phyloP scores from a whole-genome alignment of 2,113 vertebrate species.

The Sinocyclocheilus anshuiensis region DNA sequence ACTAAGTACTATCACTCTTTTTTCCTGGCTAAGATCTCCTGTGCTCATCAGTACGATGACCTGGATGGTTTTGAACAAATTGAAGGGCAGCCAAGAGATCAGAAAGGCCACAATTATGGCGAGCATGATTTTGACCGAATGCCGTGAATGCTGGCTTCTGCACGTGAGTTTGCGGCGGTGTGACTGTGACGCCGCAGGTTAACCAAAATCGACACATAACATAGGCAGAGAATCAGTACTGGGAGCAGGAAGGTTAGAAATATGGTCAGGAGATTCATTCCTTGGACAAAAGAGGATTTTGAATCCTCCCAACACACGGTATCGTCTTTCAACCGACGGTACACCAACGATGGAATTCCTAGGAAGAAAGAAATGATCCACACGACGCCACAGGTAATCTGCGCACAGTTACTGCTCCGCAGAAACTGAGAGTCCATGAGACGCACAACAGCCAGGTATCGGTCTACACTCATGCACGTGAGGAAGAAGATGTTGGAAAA shows the following conservation, averaged over 20 bases:
- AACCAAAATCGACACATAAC: conserved; percentile 78
- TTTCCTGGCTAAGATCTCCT: conserved; percentile 47
- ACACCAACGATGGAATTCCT: conserved; percentile 75
- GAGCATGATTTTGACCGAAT: conserved; percentile 82
- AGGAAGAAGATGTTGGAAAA: conserved; percentile 87
- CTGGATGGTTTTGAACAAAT: conserved; percentile 73
- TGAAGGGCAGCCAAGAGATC: conserved; percentile 85
- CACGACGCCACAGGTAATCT: conserved; percentile 66
- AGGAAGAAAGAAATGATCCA: conserved; percentile 78
- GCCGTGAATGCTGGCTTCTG: conserved; percentile 68
- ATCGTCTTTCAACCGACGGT: conserved; percentile 56
- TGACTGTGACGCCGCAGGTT: conserved; percentile 72
- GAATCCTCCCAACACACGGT: conserved; percentile 70
- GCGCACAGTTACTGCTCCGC: conserved; percentile 69
- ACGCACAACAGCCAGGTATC: conserved; percentile 82
- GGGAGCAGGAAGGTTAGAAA: conserved; percentile 81
- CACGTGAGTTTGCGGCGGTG: conserved; percentile 60
- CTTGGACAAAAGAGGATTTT: conserved; percentile 61
- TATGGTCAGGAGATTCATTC: conserved; percentile 71
- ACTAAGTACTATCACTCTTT: conserved; percentile 50
- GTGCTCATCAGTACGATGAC: conserved; percentile 59
- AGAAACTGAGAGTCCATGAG: conserved; percentile 71
- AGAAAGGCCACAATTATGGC: conserved; percentile 80
- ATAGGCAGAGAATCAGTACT: conserved; percentile 75
- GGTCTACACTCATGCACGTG: conserved; percentile 79